Base-by-base conservation (phyloP, 2,888 invertebrate genomes). In the Cynaeus angustus region DNA sequence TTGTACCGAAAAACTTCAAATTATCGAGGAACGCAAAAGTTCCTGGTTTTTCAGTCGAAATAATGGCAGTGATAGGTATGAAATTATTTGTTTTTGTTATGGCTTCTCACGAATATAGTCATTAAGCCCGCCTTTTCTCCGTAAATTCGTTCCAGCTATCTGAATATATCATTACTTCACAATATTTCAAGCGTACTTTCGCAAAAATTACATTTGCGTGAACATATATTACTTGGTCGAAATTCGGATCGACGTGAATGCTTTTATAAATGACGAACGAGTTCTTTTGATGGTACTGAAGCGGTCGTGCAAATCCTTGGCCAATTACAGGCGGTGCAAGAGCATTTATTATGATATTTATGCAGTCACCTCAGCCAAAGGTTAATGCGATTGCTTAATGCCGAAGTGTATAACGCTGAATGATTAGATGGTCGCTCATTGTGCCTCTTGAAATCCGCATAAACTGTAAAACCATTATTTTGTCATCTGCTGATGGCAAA, bases 331-430 rank as follows among this genome's bases (percentile, higher is more conserved):
- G 45, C 46, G 46, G 46, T 66, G 66, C 66, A 16, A 50, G 62
- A 37, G 55, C 66, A 70, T 66, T 70, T 70, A 70, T 66, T 66
- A 66, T 66, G 61, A 74, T 71, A 70, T 72, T 72, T 70, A 73
- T 70, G 70, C 70, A 72, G 62, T 70, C 68, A 72, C 66, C 70
- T 68, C 71, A 67, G 55, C 61, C 50, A 73, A 65, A 73, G 73
- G 73, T 73, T 73, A 73, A 73, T 64, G 68, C 71, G 68, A 73
- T 68, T 73, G 71, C 71, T 73, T 71, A 71, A 71, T 73, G 69
- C 66, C 61, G 65, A 69, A 68, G 70, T 59, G 41, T 62, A 68
- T 70, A 70, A 68, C 61, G 61, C 68, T 70, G 70, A 70, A 66
- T 72, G 70, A 68, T 66, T 65, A 67, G 68, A 66, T 56, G 58